Evolutionary conservation across 1,140 invertebrate species (phyloP).

Genomic region (Bombus confusus): DNA sequence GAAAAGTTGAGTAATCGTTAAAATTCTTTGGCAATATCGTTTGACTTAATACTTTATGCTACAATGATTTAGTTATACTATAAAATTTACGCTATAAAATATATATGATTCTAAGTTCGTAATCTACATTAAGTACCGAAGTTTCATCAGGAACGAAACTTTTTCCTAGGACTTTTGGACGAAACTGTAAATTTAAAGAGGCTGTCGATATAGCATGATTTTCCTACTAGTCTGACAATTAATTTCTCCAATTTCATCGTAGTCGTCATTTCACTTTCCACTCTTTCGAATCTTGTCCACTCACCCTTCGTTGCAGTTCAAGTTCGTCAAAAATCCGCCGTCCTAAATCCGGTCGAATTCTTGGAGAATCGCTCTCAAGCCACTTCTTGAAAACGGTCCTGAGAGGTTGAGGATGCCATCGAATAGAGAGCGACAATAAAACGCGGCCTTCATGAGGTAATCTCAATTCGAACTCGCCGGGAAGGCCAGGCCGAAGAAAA

Average conservation of each 20-base stretch:
- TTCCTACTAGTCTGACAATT: background rate
- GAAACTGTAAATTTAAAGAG: too few species aligned
- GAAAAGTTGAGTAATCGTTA: too few species aligned
- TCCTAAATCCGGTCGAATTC: slow-evolving; percentile 3
- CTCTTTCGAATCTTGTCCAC: background rate
- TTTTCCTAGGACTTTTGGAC: too few species aligned
- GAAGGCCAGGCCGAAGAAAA: slow-evolving; percentile 38
- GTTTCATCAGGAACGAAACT: too few species aligned
- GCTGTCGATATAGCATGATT: too few species aligned
- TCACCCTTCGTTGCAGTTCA: background rate
- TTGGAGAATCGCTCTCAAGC: background rate
- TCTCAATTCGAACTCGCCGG: slow-evolving; percentile 26
- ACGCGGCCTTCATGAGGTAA: slow-evolving; percentile 38
- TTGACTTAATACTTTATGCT: too few species aligned
- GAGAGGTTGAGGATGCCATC: background rate
- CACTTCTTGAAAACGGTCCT: background rate
- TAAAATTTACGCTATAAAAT: too few species aligned
- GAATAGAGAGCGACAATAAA: slow-evolving; percentile 35
- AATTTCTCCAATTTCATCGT: background rate
- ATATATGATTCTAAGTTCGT: too few species aligned
- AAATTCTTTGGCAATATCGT: too few species aligned
- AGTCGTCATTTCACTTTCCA: background rate
- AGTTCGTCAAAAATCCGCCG: background rate
- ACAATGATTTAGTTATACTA: too few species aligned
- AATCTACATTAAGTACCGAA: too few species aligned